Conservation (phyloP, 2,888 invertebrate species). For the Euclidia mi region DNA sequence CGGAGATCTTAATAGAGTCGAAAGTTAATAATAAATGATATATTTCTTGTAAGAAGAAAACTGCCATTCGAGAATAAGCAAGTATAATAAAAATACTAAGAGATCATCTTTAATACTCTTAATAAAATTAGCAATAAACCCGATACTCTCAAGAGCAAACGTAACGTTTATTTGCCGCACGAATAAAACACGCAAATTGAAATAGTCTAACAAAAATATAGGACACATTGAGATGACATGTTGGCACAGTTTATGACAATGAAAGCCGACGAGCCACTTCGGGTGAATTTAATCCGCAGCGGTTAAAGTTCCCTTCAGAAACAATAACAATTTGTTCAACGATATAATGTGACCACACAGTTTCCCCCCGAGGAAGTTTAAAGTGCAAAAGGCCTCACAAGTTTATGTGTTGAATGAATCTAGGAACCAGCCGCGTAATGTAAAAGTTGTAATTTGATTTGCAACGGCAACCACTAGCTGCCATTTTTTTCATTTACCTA, state of each 20-base stretch:
- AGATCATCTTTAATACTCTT: conserved; percentile 12
- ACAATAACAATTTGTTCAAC: conserved; percentile 81
- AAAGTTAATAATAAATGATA: too few species aligned
- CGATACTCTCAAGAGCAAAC: conserved; percentile 20
- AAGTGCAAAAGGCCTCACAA: conserved; percentile 83
- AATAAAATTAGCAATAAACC: conserved; percentile 42
- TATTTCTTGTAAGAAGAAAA: too few species aligned
- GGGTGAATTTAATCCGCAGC: conserved; percentile 71
- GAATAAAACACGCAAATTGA: conserved; percentile 47
- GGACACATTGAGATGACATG: conserved; percentile 57
- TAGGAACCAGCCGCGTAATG: conserved; percentile 74
- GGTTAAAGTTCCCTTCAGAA: conserved; percentile 79
- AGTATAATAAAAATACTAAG: too few species aligned
- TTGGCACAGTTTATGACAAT: conserved; percentile 60
- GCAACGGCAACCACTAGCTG: conserved; percentile 73
- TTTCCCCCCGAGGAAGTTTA: conserved; percentile 76
- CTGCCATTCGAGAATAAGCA: too few species aligned
- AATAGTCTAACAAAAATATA: conserved; percentile 48
- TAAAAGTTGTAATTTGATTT: conserved; percentile 85
- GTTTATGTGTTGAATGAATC: conserved; percentile 82
- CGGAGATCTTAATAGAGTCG: too few species aligned
- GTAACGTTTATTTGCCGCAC: conserved; percentile 35
- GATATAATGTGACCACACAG: conserved; percentile 77
- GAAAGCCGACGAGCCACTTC: conserved; percentile 64
- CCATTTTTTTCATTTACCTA: conserved; percentile 75